Evolutionary conservation across 2,797 vertebrate genomes (phyloP), one percentile per base, ranked within the genome.

Genomic region (Halcyon chelicuti): DNA sequence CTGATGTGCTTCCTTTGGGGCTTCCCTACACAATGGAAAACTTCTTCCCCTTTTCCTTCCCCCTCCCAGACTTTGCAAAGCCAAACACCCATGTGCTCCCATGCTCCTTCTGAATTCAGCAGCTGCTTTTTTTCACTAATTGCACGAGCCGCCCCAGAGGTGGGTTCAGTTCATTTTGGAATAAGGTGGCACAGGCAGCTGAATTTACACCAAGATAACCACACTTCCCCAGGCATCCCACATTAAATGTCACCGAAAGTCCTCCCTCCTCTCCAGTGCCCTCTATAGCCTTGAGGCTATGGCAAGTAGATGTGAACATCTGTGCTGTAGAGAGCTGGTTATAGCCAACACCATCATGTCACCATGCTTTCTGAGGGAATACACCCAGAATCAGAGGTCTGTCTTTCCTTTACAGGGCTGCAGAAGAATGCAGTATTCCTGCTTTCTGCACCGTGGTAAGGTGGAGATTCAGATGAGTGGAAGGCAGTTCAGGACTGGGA

Each of bases 241-340:
- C 8, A 13, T 6, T 3, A 6, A 15, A 25, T 16, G 8, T 2
- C 25, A 21, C 5, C 58, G 65, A 15, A 33, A 61, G 10, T 2
- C 15, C 19, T 37, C 11, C 7, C 6, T 70, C 22, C 31, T 67
- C 14, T n/a, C 52, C 70, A n/a, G 12, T 10, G 35, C 5, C 47
- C n/a, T 26, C 28, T 25, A 4, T 5, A 62, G 42, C 29, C 9
- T 33, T 19, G 11, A 19, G 39, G 4, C 39, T 40, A 3, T 1
- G 4, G 12, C 15, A 39, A 5, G 33, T 8, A 8, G 5, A 0
- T 5, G 6, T 12, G 3, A 31, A 49, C 35, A 54, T 31, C 25
- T 29, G 7, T 18, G n/a, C 35, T 77, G 26, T 14, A 12, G 1
- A 16, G 49, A 29, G 3, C 4, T 2, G 22, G 33, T 9, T 57